phyloP scores from a whole-genome alignment of 2,113 vertebrate genomes.

The Empidonax alnorum region DNA sequence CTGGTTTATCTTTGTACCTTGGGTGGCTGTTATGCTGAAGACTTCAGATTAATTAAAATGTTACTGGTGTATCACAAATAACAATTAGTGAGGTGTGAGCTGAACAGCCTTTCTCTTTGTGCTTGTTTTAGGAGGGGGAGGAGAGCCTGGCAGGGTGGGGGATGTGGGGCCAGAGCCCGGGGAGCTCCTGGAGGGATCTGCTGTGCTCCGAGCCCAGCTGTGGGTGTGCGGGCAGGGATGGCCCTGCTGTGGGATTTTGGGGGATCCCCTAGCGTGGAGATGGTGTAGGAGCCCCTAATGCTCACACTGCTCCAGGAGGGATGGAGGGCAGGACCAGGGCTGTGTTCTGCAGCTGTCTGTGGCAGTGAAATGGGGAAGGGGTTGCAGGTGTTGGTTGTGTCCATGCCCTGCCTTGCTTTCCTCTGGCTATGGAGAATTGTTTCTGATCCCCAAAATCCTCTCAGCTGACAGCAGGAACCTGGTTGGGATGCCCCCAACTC shows the following conservation, averaged over 20 bases:
- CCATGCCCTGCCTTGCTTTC: background rate
- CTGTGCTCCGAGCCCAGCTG: fast-evolving
- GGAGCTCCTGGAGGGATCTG: background rate
- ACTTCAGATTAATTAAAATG: constrained; percentile 71
- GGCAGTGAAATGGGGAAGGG: background rate
- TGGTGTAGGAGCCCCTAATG: background rate
- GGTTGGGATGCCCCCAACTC: background rate
- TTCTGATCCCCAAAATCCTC: background rate
- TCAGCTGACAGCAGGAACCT: background rate
- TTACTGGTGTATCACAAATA: constrained; percentile 70
- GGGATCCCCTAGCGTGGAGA: fast-evolving
- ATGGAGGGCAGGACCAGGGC: background rate
- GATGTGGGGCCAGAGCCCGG: fast-evolving
- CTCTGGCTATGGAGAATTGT: background rate
- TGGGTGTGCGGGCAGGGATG: background rate
- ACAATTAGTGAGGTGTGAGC: constrained; percentile 58
- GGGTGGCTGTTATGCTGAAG: constrained; percentile 61
- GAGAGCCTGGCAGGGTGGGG: background rate
- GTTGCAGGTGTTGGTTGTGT: background rate
- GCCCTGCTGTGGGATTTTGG: fast-evolving
- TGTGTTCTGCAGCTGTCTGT: fast-evolving
- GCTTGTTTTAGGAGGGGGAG: background rate
- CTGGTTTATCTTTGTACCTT: constrained; percentile 58
- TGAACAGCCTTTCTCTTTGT: background rate
- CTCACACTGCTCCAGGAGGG: fast-evolving